phyloP scores from a whole-genome alignment of 1,140 invertebrate species.

The Kradibia gibbosae region DNA sequence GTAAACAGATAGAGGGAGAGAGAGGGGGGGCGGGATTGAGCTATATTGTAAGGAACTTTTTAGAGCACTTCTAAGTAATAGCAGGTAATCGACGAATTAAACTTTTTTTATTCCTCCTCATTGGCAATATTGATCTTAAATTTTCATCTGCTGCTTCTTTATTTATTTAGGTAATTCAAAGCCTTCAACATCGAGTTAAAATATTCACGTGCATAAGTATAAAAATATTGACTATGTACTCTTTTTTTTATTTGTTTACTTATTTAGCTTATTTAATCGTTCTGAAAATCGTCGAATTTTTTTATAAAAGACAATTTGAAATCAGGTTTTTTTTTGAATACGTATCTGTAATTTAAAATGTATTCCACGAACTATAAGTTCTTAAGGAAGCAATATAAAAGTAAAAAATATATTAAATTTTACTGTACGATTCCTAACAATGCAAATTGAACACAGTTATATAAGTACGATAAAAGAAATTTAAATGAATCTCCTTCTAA shows the following conservation, averaged over 20 bases:
- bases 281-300: too few species aligned
- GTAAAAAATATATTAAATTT: too few species aligned
- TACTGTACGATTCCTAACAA: not conserved
- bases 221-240: not conserved
- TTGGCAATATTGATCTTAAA: conserved; percentile 6
- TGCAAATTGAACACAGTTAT: not conserved
- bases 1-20: too few species aligned
- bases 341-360: too few species aligned
- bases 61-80: conserved; percentile 37
- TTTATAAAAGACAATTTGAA: too few species aligned
- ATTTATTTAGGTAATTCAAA: not conserved
- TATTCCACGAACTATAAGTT: too few species aligned
- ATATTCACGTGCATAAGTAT: not conserved
- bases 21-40: not conserved
- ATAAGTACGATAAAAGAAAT: not conserved
- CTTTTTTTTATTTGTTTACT: too few species aligned
- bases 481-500: not conserved
- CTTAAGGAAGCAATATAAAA: not conserved
- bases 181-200: not conserved
- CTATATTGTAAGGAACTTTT: too few species aligned
- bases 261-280: too few species aligned
- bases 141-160: not conserved
- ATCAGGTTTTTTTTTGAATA: too few species aligned
- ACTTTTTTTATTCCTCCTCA: not conserved
- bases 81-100: conserved; percentile 47